Percentiles rank a stretch among this genome's conserved stretches.
Evolutionary conservation across 1,140 invertebrate genomes (phyloP).

Genomic region (Polypedilum vanderplanki): DNA sequence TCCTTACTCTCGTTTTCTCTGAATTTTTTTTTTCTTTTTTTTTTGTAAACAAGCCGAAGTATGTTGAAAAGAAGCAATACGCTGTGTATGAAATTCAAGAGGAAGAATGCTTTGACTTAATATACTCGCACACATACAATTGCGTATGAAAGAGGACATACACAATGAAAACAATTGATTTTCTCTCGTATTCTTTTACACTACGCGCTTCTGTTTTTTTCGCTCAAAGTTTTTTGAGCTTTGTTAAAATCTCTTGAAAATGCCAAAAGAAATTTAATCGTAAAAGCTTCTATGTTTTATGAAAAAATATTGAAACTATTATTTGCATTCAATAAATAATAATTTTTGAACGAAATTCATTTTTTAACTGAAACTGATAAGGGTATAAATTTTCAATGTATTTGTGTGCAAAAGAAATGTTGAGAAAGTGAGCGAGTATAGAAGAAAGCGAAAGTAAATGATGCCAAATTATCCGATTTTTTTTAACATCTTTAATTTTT

Average conservation of each 20-base stretch:
- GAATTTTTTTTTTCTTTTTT: neutral
- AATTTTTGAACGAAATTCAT: too few relatives aligned
- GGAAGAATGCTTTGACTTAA: neutral
- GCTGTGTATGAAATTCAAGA: neutral
- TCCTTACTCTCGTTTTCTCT: neutral
- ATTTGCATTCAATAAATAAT: too few relatives aligned
- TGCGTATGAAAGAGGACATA: neutral
- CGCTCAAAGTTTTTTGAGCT: neutral
- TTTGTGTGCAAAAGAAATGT: neutral
- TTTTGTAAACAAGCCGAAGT: slow-evolving; percentile 17
- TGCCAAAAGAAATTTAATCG: too few relatives aligned
- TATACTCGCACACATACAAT: neutral
- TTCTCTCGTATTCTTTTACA: neutral
- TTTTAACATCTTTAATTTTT: neutral
- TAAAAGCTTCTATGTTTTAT: too few relatives aligned
- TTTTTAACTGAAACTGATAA: too few relatives aligned
- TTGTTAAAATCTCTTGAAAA: neutral
- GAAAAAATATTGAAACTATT: too few relatives aligned
- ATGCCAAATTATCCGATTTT: neutral
- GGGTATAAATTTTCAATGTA: neutral
- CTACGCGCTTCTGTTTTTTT: neutral
- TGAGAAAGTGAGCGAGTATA: neutral
- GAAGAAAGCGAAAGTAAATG: slow-evolving; percentile 1
- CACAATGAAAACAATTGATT: neutral
- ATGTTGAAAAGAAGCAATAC: neutral